These are phyloP conservation scores for Trissolcus brochymenae DNA, from an alignment of 2,888 invertebrate genomes.

Conservation along the genomic window DNA sequence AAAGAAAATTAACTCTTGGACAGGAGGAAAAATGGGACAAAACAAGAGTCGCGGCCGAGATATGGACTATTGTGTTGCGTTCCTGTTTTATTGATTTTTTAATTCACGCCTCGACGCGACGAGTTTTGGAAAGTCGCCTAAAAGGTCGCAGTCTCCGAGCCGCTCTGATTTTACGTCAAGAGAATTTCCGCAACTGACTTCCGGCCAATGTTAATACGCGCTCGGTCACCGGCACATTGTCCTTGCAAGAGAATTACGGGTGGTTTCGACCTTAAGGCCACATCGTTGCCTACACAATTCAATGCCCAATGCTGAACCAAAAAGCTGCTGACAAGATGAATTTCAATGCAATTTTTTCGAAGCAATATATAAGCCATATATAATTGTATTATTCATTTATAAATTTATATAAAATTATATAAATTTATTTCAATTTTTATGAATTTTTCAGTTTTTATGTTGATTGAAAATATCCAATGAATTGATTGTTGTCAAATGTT, in stretches of 20 bases:
- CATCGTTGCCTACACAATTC: neutral
- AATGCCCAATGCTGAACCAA: neutral
- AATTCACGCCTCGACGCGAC: constrained; percentile 23
- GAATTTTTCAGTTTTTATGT: no score
- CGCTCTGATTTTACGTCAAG: constrained; percentile 27
- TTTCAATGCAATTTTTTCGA: no score
- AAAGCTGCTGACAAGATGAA: neutral
- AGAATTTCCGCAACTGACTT: constrained; percentile 21
- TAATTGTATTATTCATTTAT: no score
- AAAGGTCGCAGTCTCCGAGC: neutral
- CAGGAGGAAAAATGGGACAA: neutral
- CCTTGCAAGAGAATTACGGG: constrained; percentile 7
- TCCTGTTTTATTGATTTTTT: constrained; percentile 31
- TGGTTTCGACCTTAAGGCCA: constrained; percentile 10
- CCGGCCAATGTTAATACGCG: constrained; percentile 27
- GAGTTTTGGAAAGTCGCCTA: constrained; percentile 46
- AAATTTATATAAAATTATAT: no score
- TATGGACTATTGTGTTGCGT: constrained; percentile 7
- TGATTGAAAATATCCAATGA: no score
- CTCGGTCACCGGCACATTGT: constrained; percentile 28
- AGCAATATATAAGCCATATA: no score
- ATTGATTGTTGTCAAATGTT: no score
- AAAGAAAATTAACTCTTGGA: no score
- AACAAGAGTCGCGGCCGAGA: constrained; percentile 14
- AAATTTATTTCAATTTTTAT: no score